phyloP scores from a whole-genome alignment of 2,888 invertebrate species.

The Macrosoma leucophasiata region DNA sequence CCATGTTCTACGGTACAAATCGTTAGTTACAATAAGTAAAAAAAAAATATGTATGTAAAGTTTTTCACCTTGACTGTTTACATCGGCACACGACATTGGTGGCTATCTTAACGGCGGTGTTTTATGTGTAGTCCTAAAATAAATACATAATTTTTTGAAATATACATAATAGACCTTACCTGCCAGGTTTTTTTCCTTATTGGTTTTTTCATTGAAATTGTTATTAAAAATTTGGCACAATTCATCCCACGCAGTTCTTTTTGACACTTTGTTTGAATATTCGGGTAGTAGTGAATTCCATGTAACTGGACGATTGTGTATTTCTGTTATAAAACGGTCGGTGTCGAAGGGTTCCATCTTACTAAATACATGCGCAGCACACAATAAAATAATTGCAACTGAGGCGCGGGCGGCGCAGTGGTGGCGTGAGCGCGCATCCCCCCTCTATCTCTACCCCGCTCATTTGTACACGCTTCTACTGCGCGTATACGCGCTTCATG shows the following conservation, averaged over 20 bases:
- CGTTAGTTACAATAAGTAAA: too few relatives aligned
- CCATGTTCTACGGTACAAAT: too few relatives aligned
- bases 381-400: conserved; percentile 11
- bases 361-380: conserved; percentile 12
- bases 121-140: conserved; percentile 3
- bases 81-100: too few relatives aligned
- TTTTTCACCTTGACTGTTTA: too few relatives aligned
- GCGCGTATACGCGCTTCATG: too few relatives aligned
- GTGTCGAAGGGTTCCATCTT: conserved; percentile 15
- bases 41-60: too few relatives aligned
- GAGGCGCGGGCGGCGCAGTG: conserved; percentile 11
- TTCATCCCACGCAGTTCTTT: conserved; percentile 10
- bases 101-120: conserved; percentile 3
- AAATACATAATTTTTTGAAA: background rate
- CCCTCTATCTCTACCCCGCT: too few relatives aligned
- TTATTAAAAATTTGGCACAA: conserved; percentile 11
- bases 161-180: conserved; percentile 1
- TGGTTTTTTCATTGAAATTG: conserved; percentile 9
- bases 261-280: conserved; percentile 10
- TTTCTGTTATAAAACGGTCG: conserved; percentile 15
- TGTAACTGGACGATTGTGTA: conserved; percentile 14
- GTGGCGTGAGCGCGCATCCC: conserved; percentile 28
- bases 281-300: conserved; percentile 11
- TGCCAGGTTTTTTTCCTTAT: conserved; percentile 4
- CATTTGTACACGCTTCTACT: too few relatives aligned